A percentile compares a stretch with the other conserved stretches of the same genome.
Evolutionary conservation across 2,113 vertebrate species (phyloP).

Genomic region (Myotis brandtii): DNA sequence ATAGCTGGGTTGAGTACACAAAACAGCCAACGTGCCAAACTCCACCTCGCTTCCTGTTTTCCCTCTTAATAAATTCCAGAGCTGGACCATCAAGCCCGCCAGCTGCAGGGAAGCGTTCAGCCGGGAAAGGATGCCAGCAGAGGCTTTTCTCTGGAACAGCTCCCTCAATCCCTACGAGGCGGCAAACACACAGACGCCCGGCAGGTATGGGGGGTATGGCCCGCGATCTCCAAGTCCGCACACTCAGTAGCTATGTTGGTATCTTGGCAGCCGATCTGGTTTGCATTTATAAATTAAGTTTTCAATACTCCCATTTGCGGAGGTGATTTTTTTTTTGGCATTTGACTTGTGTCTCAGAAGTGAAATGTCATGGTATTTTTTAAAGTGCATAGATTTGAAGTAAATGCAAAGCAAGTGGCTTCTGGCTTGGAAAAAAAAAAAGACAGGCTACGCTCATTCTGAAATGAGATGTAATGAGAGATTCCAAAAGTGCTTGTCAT

Average conservation of each 20-base stretch:
- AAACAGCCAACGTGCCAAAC: not conserved
- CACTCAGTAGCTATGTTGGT: conserved; percentile 64
- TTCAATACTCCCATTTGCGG: conserved; percentile 63
- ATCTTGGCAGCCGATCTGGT: conserved; percentile 70
- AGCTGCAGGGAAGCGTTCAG: not conserved
- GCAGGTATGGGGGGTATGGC: not conserved
- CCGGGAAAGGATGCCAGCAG: not conserved
- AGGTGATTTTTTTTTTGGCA: conserved; percentile 42
- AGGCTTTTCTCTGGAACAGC: not conserved
- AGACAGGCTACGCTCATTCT: not conserved
- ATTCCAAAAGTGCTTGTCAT: not conserved
- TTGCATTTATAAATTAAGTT: conserved; percentile 82
- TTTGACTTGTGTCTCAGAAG: conserved; percentile 61
- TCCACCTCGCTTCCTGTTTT: not conserved
- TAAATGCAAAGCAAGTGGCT: conserved; percentile 30
- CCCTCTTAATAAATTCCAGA: not conserved
- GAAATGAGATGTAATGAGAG: not conserved
- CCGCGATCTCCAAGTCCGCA: conserved; percentile 70
- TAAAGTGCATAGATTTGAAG: conserved; percentile 68
- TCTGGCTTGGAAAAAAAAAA: conserved; percentile 45
- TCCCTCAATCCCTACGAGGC: not conserved
- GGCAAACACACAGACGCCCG: conserved; percentile 46
- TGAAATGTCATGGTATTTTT: conserved; percentile 60
- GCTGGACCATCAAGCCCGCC: rapidly evolving
- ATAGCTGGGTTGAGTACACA: rapidly evolving